phyloP scores from a whole-genome alignment of 2,888 invertebrate genomes.

The Hirtodrosophila confusa region DNA sequence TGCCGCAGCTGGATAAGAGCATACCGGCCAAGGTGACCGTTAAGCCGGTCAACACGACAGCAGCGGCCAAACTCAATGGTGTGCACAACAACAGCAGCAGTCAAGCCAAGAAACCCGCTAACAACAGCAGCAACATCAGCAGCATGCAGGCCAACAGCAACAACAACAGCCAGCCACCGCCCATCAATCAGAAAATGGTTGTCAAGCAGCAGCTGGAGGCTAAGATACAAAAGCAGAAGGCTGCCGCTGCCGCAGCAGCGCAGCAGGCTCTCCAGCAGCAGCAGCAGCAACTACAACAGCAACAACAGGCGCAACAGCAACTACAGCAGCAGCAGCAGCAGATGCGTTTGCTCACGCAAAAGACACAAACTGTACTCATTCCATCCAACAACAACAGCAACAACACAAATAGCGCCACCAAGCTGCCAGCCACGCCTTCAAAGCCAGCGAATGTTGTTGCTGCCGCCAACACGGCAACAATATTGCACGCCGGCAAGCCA shows the following conservation, averaged over 20 bases:
- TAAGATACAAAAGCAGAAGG: constrained; percentile 86
- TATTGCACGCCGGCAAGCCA: constrained; percentile 60
- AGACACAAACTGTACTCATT: constrained; percentile 86
- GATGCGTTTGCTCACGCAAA: constrained; percentile 80
- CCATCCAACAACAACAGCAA: constrained; percentile 78
- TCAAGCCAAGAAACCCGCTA: constrained; percentile 37
- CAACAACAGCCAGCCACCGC: constrained; percentile 56
- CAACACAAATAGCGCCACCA: constrained; percentile 48
- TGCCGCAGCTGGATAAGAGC: constrained; percentile 73
- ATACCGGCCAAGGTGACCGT: constrained; percentile 74
- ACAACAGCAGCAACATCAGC: constrained; percentile 32
- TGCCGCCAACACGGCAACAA: constrained; percentile 40
- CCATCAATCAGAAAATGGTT: constrained; percentile 85
- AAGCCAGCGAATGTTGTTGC: constrained; percentile 43
- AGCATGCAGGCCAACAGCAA: constrained; percentile 19
- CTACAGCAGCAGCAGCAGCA: constrained; percentile 69
- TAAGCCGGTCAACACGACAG: constrained; percentile 44
- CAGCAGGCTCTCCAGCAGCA: constrained; percentile 80
- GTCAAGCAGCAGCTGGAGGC: constrained; percentile 89
- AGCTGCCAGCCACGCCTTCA: constrained; percentile 55
- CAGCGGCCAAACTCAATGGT: constrained; percentile 58
- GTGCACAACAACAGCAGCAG: constrained; percentile 21
- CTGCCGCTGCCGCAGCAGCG: constrained; percentile 83
- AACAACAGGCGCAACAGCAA: constrained; percentile 65
- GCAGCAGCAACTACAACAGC: constrained; percentile 68